Percentiles rank a stretch among this genome's conserved stretches.
These are phyloP conservation scores for Pherbina coryleti DNA, from an alignment of 2,888 invertebrate genomes.

Conservation along the genomic window DNA sequence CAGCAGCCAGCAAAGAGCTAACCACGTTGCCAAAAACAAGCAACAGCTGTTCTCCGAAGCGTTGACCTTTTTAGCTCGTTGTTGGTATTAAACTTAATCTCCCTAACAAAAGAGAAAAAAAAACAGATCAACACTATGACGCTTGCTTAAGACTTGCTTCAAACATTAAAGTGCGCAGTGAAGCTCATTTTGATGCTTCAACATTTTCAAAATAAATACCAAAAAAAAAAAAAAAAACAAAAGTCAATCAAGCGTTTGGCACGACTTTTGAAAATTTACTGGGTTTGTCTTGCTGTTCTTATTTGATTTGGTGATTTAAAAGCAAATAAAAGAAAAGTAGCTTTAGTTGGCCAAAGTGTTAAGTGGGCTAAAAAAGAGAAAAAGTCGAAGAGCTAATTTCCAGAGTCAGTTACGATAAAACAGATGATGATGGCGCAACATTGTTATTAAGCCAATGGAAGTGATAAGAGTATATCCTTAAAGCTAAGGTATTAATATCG, in stretches of 20 bases:
- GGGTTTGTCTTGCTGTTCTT: background rate
- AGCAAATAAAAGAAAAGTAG: too few relatives aligned
- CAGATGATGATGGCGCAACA: too few relatives aligned
- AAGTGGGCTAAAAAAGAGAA: too few relatives aligned
- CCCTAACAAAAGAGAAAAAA: too few relatives aligned
- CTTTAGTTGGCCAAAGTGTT: too few relatives aligned
- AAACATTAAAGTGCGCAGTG: background rate
- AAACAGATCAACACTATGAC: background rate
- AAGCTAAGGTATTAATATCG: too few relatives aligned
- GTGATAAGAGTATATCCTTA: too few relatives aligned
- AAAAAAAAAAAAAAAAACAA: background rate
- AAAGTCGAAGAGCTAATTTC: too few relatives aligned
- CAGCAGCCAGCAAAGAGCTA: background rate
- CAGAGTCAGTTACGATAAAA: too few relatives aligned
- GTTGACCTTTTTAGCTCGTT: conserved; percentile 19
- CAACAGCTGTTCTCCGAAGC: conserved; percentile 25
- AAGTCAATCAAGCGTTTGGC: background rate
- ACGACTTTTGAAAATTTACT: background rate
- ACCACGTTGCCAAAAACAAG: background rate
- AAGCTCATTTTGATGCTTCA: background rate
- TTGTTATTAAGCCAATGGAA: too few relatives aligned
- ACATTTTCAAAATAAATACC: background rate
- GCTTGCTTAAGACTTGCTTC: background rate
- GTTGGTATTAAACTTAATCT: background rate
- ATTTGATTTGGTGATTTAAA: too few relatives aligned